phyloP scores from a whole-genome alignment of 2,113 vertebrate genomes.

The Phrynosoma blainvillii region DNA sequence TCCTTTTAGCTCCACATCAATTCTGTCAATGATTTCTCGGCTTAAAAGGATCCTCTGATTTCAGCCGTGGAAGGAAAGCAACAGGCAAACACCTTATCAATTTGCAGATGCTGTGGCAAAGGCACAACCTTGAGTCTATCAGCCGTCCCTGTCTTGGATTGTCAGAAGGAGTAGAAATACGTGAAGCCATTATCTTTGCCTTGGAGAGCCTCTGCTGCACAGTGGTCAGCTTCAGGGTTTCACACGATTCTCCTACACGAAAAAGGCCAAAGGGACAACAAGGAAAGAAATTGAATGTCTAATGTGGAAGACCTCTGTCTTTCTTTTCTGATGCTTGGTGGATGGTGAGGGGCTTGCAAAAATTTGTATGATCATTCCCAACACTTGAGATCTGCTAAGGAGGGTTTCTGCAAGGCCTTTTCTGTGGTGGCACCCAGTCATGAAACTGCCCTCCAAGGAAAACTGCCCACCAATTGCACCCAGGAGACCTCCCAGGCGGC shows the following conservation, averaged over 20 bases:
- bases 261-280: too few relatives aligned
- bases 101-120: neutral
- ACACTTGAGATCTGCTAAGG: too few relatives aligned
- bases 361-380: too few relatives aligned
- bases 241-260: neutral
- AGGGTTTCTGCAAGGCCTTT: too few relatives aligned
- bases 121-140: constrained; percentile 12
- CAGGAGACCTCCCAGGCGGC: too few relatives aligned
- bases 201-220: neutral
- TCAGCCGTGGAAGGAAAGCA: constrained; percentile 5
- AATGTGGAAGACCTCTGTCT: neutral
- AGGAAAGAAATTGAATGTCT: neutral
- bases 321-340: neutral
- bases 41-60: constrained; percentile 14
- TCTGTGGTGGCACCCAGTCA: too few relatives aligned
- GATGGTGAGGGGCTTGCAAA: too few relatives aligned
- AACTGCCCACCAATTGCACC: too few relatives aligned
- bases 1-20: neutral
- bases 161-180: neutral
- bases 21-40: constrained; percentile 29
- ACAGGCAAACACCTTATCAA: neutral
- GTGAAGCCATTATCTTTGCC: neutral
- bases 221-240: neutral
- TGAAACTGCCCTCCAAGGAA: too few relatives aligned
- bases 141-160: neutral